Evolutionary conservation across 2,888 invertebrate genomes (phyloP).

Genomic region (Scaeva pyrastri): DNA sequence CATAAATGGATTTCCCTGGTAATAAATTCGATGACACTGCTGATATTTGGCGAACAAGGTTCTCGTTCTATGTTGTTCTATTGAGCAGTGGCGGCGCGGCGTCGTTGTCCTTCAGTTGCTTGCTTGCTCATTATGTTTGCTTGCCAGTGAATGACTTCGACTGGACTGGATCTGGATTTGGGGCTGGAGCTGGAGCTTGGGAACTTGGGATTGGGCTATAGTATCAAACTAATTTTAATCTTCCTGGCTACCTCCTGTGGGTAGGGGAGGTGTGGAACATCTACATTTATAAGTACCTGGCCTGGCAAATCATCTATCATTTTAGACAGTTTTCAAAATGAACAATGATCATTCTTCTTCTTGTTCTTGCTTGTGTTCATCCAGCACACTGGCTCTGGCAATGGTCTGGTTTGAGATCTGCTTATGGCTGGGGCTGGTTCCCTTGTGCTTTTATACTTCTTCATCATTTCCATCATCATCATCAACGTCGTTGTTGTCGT

Average conservation of each 20-base stretch:
- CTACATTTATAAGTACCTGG: conserved; percentile 56
- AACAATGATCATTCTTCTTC: conserved; percentile 73
- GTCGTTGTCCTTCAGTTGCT: conserved; percentile 55
- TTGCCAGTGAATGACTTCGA: conserved; percentile 1
- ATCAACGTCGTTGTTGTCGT: conserved; percentile 52
- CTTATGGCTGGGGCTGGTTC: conserved; percentile 14
- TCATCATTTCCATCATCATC: conserved; percentile 70
- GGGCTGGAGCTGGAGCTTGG: background rate
- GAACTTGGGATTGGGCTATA: too few relatives aligned
- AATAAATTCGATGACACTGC: conserved; percentile 69
- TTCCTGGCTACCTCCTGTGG: background rate
- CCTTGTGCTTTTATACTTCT: conserved; percentile 42
- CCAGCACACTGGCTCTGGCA: background rate
- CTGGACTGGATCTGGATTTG: too few relatives aligned
- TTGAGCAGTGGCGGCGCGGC: too few relatives aligned
- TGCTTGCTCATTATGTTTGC: conserved; percentile 46
- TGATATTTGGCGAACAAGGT: conserved; percentile 35
- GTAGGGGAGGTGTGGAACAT: conserved; percentile 3
- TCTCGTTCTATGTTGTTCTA: background rate
- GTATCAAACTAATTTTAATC: conserved; percentile 62
- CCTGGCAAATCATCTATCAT: conserved; percentile 70
- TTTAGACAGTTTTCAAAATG: conserved; percentile 65
- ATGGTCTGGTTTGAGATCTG: conserved; percentile 8
- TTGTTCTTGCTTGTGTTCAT: background rate
- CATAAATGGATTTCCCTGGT: conserved; percentile 65